These are phyloP conservation scores for Synergus gifuensis DNA, from an alignment of 2,888 invertebrate genomes.

Conservation along the genomic window DNA sequence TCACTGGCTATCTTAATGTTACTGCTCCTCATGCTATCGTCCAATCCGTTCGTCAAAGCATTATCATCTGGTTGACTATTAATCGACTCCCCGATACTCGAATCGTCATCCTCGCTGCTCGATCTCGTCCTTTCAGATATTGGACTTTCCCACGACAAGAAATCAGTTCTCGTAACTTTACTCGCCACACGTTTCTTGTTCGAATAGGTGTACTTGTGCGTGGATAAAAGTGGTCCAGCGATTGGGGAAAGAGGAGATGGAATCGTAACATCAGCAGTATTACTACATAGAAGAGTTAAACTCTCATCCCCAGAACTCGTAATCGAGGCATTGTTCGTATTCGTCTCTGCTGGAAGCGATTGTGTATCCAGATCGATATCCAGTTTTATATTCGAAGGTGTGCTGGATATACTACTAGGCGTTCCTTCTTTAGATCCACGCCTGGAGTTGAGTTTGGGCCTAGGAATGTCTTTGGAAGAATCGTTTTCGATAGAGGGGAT, in stretches of 20 bases:
- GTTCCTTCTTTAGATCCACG: slow-evolving; percentile 73
- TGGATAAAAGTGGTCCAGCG: slow-evolving; percentile 70
- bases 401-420: slow-evolving; percentile 68
- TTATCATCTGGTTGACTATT: slow-evolving; percentile 70
- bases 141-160: slow-evolving; percentile 74
- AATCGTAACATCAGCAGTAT: slow-evolving; percentile 71
- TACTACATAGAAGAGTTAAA: slow-evolving; percentile 67
- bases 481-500: slow-evolving; percentile 64
- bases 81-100: slow-evolving; percentile 69
- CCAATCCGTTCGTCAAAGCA: slow-evolving; percentile 68
- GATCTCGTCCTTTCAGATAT: slow-evolving; percentile 72
- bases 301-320: slow-evolving; percentile 74
- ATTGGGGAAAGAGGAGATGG: slow-evolving; percentile 73
- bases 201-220: slow-evolving; percentile 74
- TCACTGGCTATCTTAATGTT: slow-evolving; percentile 57
- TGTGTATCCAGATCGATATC: slow-evolving; percentile 73
- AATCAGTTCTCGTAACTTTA: slow-evolving; percentile 68
- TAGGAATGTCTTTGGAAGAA: slow-evolving; percentile 44
- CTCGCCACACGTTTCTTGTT: slow-evolving; percentile 71
- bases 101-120: slow-evolving; percentile 70
- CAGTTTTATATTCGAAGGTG: slow-evolving; percentile 70
- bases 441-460: slow-evolving; percentile 61
- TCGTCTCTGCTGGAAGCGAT: slow-evolving; percentile 64
- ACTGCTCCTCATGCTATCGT: slow-evolving; percentile 57
- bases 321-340: slow-evolving; percentile 69